Evolutionary conservation across 2,888 invertebrate genomes (phyloP).

Genomic region (Tenthredo notha): DNA sequence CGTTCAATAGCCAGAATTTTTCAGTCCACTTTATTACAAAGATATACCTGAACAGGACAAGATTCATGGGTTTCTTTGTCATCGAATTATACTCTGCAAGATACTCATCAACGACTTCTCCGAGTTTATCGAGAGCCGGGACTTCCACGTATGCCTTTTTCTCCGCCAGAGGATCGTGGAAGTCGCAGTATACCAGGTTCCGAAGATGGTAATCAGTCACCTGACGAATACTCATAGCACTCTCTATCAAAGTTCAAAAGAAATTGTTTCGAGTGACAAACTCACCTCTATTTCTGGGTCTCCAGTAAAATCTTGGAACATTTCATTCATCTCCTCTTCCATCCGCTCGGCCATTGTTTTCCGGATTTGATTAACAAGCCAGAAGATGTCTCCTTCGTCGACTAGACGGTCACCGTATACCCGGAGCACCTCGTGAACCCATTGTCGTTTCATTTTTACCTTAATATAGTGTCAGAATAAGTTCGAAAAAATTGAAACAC

Average conservation of each 20-base stretch:
- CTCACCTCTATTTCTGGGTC: slow-evolving; percentile 65
- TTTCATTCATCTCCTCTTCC: slow-evolving; percentile 84
- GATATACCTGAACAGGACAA: slow-evolving; percentile 90
- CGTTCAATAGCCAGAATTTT: neutral
- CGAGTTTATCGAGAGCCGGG: slow-evolving; percentile 88
- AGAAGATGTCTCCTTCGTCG: slow-evolving; percentile 89
- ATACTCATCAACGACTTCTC: slow-evolving; percentile 90
- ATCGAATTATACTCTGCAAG: slow-evolving; percentile 95
- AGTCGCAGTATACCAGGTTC: slow-evolving; percentile 95
- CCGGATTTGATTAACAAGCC: slow-evolving; percentile 88
- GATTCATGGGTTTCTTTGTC: slow-evolving; percentile 97
- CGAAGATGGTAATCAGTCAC: slow-evolving; percentile 91
- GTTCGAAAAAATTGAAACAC: no score
- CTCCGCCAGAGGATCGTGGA: slow-evolving; percentile 95
- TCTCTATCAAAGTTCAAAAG: slow-evolving; percentile 61
- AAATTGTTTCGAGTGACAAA: slow-evolving; percentile 64
- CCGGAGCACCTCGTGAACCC: slow-evolving; percentile 96
- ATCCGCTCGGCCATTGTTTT: slow-evolving; percentile 82
- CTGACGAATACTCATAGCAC: slow-evolving; percentile 72
- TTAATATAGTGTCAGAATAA: slow-evolving; percentile 75
- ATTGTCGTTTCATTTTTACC: slow-evolving; percentile 92
- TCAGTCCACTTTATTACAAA: neutral
- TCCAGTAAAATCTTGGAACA: slow-evolving; percentile 85
- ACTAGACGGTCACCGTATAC: slow-evolving; percentile 96
- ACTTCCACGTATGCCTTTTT: slow-evolving; percentile 90